Evolutionary conservation across 2,113 vertebrate genomes (phyloP), one percentile per base, ranked within the genome.

Genomic region (Alouatta palliata): DNA sequence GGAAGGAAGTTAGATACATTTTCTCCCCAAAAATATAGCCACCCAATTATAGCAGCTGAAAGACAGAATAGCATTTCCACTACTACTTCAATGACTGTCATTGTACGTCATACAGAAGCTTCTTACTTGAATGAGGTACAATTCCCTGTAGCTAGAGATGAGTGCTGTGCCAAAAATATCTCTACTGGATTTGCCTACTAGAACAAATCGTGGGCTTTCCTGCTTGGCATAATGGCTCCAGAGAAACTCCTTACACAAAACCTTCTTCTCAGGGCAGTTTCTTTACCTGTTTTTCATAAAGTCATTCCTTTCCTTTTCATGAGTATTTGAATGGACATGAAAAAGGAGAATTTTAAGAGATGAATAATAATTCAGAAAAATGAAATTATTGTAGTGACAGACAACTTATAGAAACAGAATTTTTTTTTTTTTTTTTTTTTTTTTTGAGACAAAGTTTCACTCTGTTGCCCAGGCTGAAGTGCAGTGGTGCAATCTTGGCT

Each of bases 71-170:
- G 83, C 94, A 96, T 98, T 98, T 98, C 54, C 83, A 95, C 94
- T 96, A 96, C 66, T 93, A 88, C 95, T 97, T 97, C 97, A 95
- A 76, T 66, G 47, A 96, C 68, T 97, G 85, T 89, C 95, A 97
- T 92, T 92, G 79, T 82, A 90, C 73, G 81, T 96, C 97, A 97
- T 49, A 8, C 66, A 86, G 95, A 96, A 96, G 93, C 97, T 97
- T 98, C 97, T 97, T 76, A 82, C 93, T 98, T 84, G 94, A 97
- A 91, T 95, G 92, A 96, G 97, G 96, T 96, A 49, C 79, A 81
- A 30, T 95, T 87, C 95, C 86, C 96, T 81, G 68, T 61, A 97
- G 95, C 87, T 81, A 82, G 77, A 93, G 94, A 71, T 68, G 17
- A 95, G 66, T 73, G 30, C 27, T 32, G 23, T 52, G 32, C 80